Base-by-base conservation (phyloP, 1,140 invertebrate species). In the Drosophila persimilis region DNA sequence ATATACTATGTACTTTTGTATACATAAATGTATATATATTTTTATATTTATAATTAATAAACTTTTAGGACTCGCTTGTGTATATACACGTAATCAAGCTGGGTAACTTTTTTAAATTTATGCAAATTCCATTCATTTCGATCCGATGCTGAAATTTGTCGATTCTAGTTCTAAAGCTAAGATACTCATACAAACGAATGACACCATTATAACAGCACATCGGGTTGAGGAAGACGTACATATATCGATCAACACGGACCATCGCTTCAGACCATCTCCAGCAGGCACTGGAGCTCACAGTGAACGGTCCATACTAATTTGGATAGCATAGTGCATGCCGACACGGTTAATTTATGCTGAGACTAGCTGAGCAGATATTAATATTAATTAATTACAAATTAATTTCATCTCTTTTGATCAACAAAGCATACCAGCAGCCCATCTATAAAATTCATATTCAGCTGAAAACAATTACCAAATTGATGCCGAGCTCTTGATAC, bases 191-290 rank as follows among this genome's bases (percentile, higher is more conserved):
- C 24, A 60, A 35, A 45, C 55, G 66, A 59, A 55, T 47, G 39
- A 59, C 45, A 70, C 24, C 44, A 53, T 47, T 60, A 59, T 65
- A 39, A 54, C 58, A 76, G 31, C 44, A 58, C 24, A 39, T 58
- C 35, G 61, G 59, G 73, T 73, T 77, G 74, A 77, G 74, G 71
- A 77, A 73, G 64, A 77, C 71, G 73, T 73, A 77, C 70, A n/a
- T 73, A 76, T 73, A 73, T 76, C 70, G 73, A 76, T 73, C 70
- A 76, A 76, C 31, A 20, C 20, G 20, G 20, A 26, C 24, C 29
- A n/a, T n/a, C 22, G 9, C 11, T 51, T 24, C 29, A 15, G 22
- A 20, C 50, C 29, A 52, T 26, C 15, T 52, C 26, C 2, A 24
- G 6, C 13, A 13, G 11, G 11, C 35, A 39, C 11, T 39, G 3